Conservation (phyloP, 2,113 vertebrate species). For the Sardina pilchardus region DNA sequence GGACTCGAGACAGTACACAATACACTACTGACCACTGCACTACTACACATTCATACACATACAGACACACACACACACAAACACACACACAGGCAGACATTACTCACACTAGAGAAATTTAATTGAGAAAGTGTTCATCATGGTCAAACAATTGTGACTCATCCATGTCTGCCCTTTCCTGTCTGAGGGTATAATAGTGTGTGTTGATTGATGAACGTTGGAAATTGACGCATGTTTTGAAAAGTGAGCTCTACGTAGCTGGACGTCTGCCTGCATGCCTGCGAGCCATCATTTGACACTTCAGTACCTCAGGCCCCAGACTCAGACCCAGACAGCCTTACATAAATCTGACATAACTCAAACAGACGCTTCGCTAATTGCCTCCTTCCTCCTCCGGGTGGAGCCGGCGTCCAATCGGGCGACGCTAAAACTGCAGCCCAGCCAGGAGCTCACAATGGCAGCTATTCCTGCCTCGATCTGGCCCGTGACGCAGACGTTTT, state of each 20-base stretch:
- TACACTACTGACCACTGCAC: too few species aligned
- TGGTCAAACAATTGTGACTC: too few species aligned
- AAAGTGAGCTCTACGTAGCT: neutral
- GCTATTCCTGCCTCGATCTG: neutral
- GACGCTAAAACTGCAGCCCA: neutral
- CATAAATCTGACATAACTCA: neutral
- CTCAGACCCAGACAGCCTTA: neutral
- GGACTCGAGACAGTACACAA: too few species aligned
- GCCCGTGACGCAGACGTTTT: neutral
- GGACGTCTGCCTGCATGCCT: neutral
- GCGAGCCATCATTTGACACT: neutral
- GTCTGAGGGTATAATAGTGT: neutral
- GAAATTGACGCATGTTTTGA: neutral
- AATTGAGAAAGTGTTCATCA: too few species aligned
- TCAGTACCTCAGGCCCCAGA: neutral
- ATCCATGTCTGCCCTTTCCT: too few species aligned
- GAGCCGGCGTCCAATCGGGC: neutral
- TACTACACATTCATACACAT: too few species aligned
- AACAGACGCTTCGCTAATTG: neutral
- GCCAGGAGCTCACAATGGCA: neutral
- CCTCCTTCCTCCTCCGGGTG: neutral
- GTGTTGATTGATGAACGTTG: neutral
- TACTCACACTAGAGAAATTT: too few species aligned
- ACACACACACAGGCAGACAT: too few species aligned
- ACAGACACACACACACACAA: too few species aligned